Base-by-base conservation (phyloP, 2,888 invertebrate species). In the Belgica antarctica region DNA sequence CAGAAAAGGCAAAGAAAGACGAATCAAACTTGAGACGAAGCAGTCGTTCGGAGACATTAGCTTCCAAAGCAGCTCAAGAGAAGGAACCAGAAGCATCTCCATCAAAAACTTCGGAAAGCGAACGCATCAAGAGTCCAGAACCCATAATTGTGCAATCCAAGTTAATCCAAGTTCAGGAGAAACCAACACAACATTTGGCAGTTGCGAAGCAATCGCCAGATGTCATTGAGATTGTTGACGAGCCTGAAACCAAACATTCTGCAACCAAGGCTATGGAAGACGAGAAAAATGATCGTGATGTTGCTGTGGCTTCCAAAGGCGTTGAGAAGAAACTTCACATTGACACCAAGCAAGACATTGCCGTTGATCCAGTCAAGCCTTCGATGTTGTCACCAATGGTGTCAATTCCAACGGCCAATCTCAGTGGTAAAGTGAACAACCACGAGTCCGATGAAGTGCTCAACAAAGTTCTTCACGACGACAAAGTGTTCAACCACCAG, bases 401-500 rank as follows among this genome's bases (percentile, higher is more conserved):
- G 7, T 70, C 70, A 12, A 70, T 70, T 41, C 70, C 70, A 25
- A 68, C 52, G 5, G 68, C 15, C n/a, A 68, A 68, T 57, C 34
- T 68, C 12, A 68, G 31, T 22, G 27, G 27, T 10, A 3, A 10
- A 27, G 15, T n/a, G 17, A 4, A 7, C 22, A 47, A 41, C 8
- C 17, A 62, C 17, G n/a, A 15, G 24, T 2, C 15, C 15, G 27
- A 27, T 15, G 65, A 65, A 15, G 24, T 34, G 15, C 47, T 52
- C 47, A 66, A 66, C 7, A 47, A 77, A 82, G 72, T 81, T 81
- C n/a, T 77, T 81, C 72, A 78, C 81, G 74, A 77, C 77, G 70
- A 80, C 81, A 74, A 81, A 80, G 73, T 72, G 24, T 57, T 31
- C 71, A 62, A 46, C 57, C 62, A 57, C 36, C 62, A n/a, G 62